phyloP scores from a whole-genome alignment of 2,113 vertebrate species.

The Gopherus flavomarginatus region DNA sequence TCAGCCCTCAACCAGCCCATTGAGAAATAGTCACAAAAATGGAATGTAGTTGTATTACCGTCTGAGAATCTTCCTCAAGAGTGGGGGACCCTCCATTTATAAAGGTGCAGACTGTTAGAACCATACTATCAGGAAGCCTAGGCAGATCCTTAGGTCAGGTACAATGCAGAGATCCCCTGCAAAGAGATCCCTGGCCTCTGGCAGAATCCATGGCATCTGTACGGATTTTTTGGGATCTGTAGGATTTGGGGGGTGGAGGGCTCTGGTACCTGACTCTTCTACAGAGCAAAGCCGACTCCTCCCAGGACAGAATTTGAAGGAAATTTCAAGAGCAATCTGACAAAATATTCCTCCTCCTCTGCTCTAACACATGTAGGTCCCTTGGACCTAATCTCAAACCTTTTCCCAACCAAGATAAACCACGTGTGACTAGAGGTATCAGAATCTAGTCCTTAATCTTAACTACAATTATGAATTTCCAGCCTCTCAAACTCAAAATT shows the following conservation, averaged over 20 bases:
- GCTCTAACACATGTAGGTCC: not conserved
- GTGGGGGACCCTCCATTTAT: rapidly evolving
- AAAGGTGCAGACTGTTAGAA: rapidly evolving
- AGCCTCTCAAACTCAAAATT: not conserved
- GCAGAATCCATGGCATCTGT: not conserved
- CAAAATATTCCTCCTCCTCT: not conserved
- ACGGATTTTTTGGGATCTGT: rapidly evolving
- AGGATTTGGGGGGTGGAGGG: not conserved
- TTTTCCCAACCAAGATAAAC: not conserved
- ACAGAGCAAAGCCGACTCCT: rapidly evolving
- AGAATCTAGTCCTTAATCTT: not conserved
- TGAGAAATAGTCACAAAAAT: not conserved
- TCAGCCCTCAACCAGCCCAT: not conserved
- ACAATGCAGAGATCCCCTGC: not conserved
- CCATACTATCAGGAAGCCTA: not conserved
- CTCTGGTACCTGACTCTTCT: rapidly evolving
- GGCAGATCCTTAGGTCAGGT: rapidly evolving
- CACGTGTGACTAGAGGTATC: not conserved
- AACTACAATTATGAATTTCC: not conserved
- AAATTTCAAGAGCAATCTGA: not conserved
- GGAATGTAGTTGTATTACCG: not conserved
- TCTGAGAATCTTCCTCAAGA: not conserved
- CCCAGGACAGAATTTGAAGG: not conserved
- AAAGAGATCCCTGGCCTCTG: rapidly evolving
- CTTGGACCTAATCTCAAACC: not conserved